Evolutionary conservation across 2,113 vertebrate species (phyloP).

Genomic region (Mustelus asterias): DNA sequence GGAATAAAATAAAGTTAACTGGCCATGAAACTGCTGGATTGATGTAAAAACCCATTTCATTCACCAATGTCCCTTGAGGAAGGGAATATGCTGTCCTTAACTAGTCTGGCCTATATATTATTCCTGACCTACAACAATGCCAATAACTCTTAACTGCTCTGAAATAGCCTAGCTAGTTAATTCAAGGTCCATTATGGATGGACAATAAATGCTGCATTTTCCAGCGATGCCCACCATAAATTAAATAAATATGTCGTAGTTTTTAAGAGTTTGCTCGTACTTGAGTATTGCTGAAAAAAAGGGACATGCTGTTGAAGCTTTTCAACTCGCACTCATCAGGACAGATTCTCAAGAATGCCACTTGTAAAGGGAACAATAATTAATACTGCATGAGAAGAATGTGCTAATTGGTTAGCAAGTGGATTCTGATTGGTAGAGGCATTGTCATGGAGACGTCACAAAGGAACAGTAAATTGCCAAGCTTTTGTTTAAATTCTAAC

Average conservation of each 20-base stretch:
- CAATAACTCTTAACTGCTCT: neutral
- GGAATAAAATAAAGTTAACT: neutral
- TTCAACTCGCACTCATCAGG: no score
- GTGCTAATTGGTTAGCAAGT: no score
- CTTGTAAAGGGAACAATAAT: no score
- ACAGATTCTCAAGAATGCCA: no score
- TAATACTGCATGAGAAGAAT: no score
- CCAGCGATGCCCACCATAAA: neutral
- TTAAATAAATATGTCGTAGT: neutral
- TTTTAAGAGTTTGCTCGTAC: neutral
- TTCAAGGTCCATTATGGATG: neutral
- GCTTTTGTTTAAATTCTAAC: no score
- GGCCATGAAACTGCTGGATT: neutral
- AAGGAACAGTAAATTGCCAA: no score
- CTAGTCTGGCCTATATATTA: neutral
- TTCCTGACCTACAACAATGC: neutral
- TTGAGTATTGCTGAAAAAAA: no score
- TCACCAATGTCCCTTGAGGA: neutral
- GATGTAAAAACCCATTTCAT: neutral
- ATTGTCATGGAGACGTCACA: no score
- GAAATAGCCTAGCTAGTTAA: neutral
- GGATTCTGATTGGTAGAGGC: no score
- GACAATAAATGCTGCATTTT: neutral
- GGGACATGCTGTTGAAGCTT: no score
- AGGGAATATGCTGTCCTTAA: neutral